Conservation (phyloP, 2,113 vertebrate genomes). For the Lycocorax pyrrhopterus region DNA sequence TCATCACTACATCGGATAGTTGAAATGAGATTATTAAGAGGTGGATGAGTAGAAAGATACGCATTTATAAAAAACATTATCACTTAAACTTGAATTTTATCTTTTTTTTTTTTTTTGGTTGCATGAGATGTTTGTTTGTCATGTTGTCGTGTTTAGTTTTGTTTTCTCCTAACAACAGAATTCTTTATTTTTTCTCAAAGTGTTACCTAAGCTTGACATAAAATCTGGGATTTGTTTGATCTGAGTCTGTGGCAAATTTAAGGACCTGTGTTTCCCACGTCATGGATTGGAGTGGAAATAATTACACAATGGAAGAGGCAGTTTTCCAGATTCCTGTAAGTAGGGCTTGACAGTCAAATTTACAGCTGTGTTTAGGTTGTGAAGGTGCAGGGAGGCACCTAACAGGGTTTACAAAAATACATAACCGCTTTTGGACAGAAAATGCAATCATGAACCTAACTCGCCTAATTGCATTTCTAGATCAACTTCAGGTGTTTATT, state of each 20-base stretch:
- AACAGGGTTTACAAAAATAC: background rate
- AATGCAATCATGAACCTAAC: background rate
- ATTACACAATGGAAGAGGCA: background rate
- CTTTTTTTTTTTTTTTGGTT: no score
- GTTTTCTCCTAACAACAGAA: background rate
- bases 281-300: background rate
- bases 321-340: background rate
- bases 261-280: background rate
- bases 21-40: background rate
- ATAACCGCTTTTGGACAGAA: background rate
- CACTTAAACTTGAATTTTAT: background rate
- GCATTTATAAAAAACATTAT: background rate
- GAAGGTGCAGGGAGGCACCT: background rate
- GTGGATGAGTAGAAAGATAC: background rate
- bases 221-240: background rate
- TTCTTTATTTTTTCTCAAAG: background rate
- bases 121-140: fast-evolving
- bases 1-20: background rate
- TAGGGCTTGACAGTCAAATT: background rate
- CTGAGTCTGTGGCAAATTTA: background rate
- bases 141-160: fast-evolving
- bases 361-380: background rate
- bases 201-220: background rate
- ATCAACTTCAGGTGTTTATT: background rate
- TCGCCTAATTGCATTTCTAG: background rate